Percentiles rank a stretch among this genome's conserved stretches.
phyloP scores from a whole-genome alignment of 2,797 vertebrate species.

The Pelobates cultripes region DNA sequence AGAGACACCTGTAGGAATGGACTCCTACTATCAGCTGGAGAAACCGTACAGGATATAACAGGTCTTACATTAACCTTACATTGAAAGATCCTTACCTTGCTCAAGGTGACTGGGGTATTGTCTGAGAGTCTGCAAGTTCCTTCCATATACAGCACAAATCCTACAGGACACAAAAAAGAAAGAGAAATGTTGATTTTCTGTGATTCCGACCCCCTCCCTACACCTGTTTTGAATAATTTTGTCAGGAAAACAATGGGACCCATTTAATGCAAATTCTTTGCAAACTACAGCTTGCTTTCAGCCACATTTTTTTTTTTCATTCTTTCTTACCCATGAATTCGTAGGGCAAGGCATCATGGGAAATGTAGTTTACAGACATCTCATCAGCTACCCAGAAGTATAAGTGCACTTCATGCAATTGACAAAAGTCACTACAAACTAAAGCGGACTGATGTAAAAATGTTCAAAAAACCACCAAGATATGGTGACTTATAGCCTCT shows the following conservation, averaged over 20 bases:
- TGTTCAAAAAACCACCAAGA: too few species aligned
- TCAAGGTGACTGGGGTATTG: background rate
- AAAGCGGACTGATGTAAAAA: too few species aligned
- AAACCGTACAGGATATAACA: too few species aligned
- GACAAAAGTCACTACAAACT: too few species aligned
- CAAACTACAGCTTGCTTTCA: conserved; percentile 13
- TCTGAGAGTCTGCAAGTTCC: conserved; percentile 7
- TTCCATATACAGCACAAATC: conserved; percentile 40
- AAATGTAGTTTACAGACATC: too few species aligned
- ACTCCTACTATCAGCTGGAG: too few species aligned
- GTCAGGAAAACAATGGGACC: conserved; percentile 42
- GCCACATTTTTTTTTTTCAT: background rate
- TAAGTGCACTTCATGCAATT: too few species aligned
- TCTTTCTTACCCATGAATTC: background rate
- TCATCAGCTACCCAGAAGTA: too few species aligned
- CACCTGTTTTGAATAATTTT: conserved; percentile 55
- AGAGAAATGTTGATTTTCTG: conserved; percentile 32
- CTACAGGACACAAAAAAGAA: conserved; percentile 17
- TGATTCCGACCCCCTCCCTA: conserved; percentile 20
- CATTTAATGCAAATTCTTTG: conserved; percentile 44
- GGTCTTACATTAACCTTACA: too few species aligned
- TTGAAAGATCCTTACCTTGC: conserved; percentile 13
- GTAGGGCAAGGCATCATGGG: too few species aligned
- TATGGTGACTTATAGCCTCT: too few species aligned
- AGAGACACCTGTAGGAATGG: too few species aligned